Conservation (phyloP, 2,797 vertebrate species). For the Austrolebias charrua region DNA sequence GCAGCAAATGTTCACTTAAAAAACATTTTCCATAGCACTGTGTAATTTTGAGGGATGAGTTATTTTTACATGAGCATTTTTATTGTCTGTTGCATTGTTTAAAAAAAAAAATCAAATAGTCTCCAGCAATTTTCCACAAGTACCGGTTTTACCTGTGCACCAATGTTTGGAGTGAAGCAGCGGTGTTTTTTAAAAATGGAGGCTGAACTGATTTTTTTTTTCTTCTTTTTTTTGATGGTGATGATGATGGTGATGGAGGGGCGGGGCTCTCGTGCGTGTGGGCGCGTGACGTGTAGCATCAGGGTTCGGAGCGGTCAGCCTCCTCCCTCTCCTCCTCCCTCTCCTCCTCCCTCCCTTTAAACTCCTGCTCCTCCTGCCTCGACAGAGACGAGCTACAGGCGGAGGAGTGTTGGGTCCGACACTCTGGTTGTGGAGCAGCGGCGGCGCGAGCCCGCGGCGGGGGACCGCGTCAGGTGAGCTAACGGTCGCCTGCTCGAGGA, state of each 20-base stretch:
- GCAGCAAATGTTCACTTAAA: no score
- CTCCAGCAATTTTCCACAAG: no score
- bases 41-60: no score
- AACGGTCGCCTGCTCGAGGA: constrained; percentile 1
- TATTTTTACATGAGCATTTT: no score
- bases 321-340: constrained; percentile 16
- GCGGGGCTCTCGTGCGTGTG: constrained; percentile 56
- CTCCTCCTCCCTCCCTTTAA: neutral
- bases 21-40: no score
- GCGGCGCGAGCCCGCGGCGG: constrained; percentile 40
- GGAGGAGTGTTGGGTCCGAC: constrained; percentile 62
- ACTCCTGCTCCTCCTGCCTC: constrained; percentile 26
- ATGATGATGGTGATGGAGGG: constrained; percentile 21
- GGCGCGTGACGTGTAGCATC: constrained; percentile 67
- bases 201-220: no score
- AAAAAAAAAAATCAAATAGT: no score
- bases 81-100: no score
- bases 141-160: no score
- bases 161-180: no score
- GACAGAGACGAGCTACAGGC: constrained; percentile 65
- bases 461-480: constrained; percentile 61
- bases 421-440: constrained; percentile 26
- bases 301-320: constrained; percentile 51
- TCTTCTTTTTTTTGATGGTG: no score
- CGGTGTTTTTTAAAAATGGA: no score